phyloP scores from a whole-genome alignment of 2,888 invertebrate genomes.

The Drosophila kambysellisi region DNA sequence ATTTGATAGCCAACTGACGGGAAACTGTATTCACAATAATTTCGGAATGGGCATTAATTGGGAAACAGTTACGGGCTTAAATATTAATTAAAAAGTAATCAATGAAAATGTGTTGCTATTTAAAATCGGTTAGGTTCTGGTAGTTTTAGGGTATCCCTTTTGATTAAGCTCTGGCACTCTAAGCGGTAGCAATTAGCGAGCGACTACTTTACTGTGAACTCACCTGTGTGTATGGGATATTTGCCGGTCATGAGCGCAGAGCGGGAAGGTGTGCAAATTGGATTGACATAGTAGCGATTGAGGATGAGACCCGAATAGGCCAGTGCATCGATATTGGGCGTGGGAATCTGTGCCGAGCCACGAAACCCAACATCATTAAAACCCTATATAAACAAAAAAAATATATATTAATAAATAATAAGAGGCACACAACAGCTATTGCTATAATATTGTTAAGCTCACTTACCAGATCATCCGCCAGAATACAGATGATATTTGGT shows the following conservation, averaged over 20 bases:
- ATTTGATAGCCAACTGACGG: too few relatives aligned
- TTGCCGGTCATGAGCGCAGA: conserved; percentile 96
- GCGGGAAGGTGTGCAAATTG: conserved; percentile 95
- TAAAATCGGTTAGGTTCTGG: not conserved
- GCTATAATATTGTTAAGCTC: conserved; percentile 33
- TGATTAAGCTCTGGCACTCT: not conserved
- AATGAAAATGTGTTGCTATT: not conserved
- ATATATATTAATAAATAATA: conserved; percentile 1
- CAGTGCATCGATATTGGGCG: conserved; percentile 95
- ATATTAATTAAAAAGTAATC: not conserved
- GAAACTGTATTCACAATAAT: too few relatives aligned
- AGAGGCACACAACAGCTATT: conserved; percentile 1
- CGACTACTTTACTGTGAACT: conserved; percentile 6
- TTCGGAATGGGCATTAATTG: too few relatives aligned
- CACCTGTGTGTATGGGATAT: conserved; percentile 93
- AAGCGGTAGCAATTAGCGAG: not conserved
- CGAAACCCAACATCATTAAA: conserved; percentile 97
- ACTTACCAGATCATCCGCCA: conserved; percentile 95
- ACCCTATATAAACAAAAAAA: conserved; percentile 87
- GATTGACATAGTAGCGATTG: conserved; percentile 95
- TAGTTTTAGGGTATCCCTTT: not conserved
- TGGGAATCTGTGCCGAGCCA: conserved; percentile 94
- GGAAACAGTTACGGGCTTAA: too few relatives aligned
- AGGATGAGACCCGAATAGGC: conserved; percentile 93
- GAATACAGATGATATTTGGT: conserved; percentile 92